Evolutionary conservation across 2,888 invertebrate species (phyloP).

Genomic region (Leptinotarsa rubiginosa): DNA sequence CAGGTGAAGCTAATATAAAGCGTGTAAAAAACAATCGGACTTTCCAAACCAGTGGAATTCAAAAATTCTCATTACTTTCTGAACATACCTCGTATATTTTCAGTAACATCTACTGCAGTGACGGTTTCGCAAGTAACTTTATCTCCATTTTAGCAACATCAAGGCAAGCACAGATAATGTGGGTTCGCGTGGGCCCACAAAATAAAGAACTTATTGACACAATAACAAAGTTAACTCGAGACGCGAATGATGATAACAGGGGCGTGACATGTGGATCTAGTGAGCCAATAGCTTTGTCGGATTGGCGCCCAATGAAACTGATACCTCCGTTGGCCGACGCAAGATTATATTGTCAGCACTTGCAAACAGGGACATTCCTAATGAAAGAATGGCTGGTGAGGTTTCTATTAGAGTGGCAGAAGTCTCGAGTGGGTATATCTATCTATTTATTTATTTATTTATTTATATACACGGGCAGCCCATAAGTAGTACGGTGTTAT

Average conservation of each 20-base stretch:
- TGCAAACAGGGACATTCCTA: not conserved
- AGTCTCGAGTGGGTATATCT: not conserved
- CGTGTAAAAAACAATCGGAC: no score
- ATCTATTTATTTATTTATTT: no score
- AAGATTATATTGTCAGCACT: not conserved
- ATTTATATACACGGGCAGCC: no score
- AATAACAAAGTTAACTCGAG: conserved; percentile 45
- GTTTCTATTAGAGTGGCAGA: not conserved
- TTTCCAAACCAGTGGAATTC: no score
- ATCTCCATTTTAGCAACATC: no score
- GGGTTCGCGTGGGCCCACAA: conserved; percentile 5
- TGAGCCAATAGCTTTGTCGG: conserved; percentile 60
- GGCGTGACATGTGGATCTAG: conserved; percentile 58
- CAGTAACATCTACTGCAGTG: no score
- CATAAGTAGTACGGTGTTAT: no score
- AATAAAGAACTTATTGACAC: conserved; percentile 12
- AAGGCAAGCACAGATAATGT: not conserved
- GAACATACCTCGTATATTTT: no score
- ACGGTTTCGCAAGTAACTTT: no score
- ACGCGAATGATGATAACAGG: conserved; percentile 53
- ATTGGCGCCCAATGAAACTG: conserved; percentile 65
- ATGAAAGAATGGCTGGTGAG: conserved; percentile 1
- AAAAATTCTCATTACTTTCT: no score
- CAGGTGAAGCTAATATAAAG: no score
- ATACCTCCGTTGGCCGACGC: conserved; percentile 62